Evolutionary conservation across 2,113 vertebrate genomes (phyloP).

Genomic region (Psettodes erumei): DNA sequence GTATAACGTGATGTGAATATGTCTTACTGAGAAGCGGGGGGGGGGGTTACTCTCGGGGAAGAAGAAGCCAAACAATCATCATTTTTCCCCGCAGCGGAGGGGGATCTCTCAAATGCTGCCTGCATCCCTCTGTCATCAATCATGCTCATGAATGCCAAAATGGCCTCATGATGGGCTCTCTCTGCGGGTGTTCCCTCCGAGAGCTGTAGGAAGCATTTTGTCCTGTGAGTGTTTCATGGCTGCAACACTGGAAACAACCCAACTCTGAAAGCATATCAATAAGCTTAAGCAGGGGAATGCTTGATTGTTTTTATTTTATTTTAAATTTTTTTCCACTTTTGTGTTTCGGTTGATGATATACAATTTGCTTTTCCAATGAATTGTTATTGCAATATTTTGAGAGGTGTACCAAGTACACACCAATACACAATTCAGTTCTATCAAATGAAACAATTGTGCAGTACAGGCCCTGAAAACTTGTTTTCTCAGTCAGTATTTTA

Average conservation of each 20-base stretch:
- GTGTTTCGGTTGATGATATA: slow-evolving; percentile 47
- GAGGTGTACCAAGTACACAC: neutral
- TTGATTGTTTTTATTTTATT: slow-evolving; percentile 56
- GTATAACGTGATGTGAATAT: slow-evolving; percentile 50
- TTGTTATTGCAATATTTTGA: neutral
- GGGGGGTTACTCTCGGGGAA: slow-evolving; percentile 34
- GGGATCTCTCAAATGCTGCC: slow-evolving; percentile 68
- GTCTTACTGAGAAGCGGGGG: slow-evolving; percentile 46
- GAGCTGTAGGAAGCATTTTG: slow-evolving; percentile 75
- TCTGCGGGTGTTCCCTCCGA: slow-evolving; percentile 77
- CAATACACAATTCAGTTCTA: neutral
- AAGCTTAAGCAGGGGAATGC: slow-evolving; percentile 7
- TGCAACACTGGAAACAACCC: slow-evolving; percentile 56
- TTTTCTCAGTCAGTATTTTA: neutral
- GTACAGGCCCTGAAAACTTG: neutral
- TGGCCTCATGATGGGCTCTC: slow-evolving; percentile 78
- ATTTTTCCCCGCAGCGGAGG: slow-evolving; percentile 52
- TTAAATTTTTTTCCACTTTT: slow-evolving; percentile 13
- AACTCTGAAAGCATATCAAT: slow-evolving; percentile 20
- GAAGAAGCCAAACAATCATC: slow-evolving; percentile 64
- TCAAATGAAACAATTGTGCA: neutral
- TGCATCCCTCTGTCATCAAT: slow-evolving; percentile 79
- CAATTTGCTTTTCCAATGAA: neutral
- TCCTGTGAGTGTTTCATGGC: slow-evolving; percentile 54
- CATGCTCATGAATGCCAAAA: slow-evolving; percentile 82